Conservation (phyloP, 23 tunicate species). For the Trididemnum nubilum region DNA sequence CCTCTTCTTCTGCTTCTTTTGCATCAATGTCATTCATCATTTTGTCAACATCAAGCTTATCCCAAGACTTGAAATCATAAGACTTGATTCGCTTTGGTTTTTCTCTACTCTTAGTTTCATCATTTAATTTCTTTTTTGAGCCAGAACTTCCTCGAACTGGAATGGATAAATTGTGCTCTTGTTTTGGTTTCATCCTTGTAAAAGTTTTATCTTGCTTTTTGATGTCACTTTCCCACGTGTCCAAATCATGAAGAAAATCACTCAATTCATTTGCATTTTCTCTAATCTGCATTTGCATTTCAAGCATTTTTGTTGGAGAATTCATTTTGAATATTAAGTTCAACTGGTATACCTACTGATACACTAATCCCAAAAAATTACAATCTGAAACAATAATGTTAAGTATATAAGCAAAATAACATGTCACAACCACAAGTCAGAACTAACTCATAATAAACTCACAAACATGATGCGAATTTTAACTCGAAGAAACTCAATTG, state of each 20-base stretch:
- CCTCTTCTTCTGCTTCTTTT: slow-evolving; percentile 55
- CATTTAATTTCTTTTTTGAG: slow-evolving; percentile 29
- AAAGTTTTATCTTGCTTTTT: slow-evolving; percentile 80
- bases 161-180: slow-evolving; percentile 24
- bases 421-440: too few relatives aligned
- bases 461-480: too few relatives aligned
- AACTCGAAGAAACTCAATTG: too few relatives aligned
- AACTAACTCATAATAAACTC: too few relatives aligned
- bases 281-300: slow-evolving; percentile 67
- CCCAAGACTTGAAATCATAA: slow-evolving; percentile 82
- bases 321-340: slow-evolving; percentile 12
- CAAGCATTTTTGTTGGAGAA: slow-evolving; percentile 52
- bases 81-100: slow-evolving; percentile 72
- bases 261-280: slow-evolving; percentile 73
- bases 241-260: slow-evolving; percentile 72
- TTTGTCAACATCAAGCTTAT: slow-evolving; percentile 75
- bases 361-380: neutral
- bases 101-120: neutral
- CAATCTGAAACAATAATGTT: too few relatives aligned
- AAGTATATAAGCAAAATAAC: too few relatives aligned
- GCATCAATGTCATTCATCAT: slow-evolving; percentile 82
- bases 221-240: slow-evolving; percentile 78
- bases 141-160: slow-evolving; percentile 49
- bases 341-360: neutral
- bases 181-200: slow-evolving; percentile 79